Conservation (phyloP, 2,797 vertebrate genomes). For the Chloroceryle inda region DNA sequence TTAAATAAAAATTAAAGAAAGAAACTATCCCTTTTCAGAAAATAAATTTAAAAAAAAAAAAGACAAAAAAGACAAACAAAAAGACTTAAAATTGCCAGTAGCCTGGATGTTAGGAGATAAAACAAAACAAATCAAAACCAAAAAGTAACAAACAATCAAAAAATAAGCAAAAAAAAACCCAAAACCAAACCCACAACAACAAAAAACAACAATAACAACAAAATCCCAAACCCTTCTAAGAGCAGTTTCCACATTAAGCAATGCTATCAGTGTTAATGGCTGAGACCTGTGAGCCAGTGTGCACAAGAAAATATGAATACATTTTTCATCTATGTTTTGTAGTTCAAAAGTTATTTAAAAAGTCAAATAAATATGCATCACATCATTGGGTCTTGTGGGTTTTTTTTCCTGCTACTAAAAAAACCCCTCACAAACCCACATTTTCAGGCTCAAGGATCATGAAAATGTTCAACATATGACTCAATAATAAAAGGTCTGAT, state of each 20-base stretch:
- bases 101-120: not conserved
- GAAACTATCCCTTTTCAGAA: not conserved
- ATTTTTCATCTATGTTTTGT: not conserved
- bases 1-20: not conserved
- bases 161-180: too few species aligned
- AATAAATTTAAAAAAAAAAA: too few species aligned
- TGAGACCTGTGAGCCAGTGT: not conserved
- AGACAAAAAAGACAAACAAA: not conserved
- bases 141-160: too few species aligned
- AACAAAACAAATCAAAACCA: too few species aligned
- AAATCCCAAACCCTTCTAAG: not conserved
- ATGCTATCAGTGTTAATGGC: not conserved
- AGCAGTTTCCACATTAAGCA: not conserved
- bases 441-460: not conserved
- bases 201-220: not conserved
- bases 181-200: too few species aligned
- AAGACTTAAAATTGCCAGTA: not conserved
- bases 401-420: not conserved
- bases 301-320: not conserved
- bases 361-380: not conserved
- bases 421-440: not conserved
- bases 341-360: not conserved
- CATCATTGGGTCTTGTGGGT: too few species aligned
- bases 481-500: not conserved
- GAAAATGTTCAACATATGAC: not conserved